Conservation (phyloP, 2,888 invertebrate genomes). For the Tenthredo scrophulariae region DNA sequence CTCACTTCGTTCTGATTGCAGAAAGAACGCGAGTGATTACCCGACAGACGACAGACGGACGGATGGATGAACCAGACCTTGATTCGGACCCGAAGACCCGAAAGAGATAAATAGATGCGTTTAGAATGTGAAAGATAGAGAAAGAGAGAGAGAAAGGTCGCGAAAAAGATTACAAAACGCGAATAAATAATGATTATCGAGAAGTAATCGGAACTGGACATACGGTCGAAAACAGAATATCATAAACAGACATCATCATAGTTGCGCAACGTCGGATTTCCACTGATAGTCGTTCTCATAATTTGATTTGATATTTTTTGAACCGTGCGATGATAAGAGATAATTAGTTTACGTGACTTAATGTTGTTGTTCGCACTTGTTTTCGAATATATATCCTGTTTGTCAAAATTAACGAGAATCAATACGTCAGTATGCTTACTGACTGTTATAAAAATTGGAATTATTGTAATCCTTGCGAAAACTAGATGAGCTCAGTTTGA, state of each 20-base stretch:
- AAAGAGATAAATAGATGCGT: not conserved
- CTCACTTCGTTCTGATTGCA: conserved; percentile 32
- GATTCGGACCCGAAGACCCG: conserved; percentile 25
- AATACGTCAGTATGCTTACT: too few species aligned
- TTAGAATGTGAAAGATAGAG: not conserved
- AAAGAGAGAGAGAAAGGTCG: conserved; percentile 32
- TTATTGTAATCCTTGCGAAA: too few species aligned
- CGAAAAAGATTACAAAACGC: not conserved
- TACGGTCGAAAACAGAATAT: not conserved
- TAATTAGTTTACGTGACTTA: too few species aligned
- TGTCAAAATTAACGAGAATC: too few species aligned
- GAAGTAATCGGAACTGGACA: not conserved
- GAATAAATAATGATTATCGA: conserved; percentile 12
- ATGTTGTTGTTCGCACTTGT: too few species aligned
- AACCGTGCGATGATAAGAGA: too few species aligned
- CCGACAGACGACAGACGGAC: conserved; percentile 31
- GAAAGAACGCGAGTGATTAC: conserved; percentile 27
- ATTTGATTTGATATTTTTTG: too few species aligned
- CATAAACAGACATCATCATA: not conserved
- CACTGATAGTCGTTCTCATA: not conserved
- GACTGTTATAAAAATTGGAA: too few species aligned
- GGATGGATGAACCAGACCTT: conserved; percentile 41
- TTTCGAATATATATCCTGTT: too few species aligned
- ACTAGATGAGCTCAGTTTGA: too few species aligned
- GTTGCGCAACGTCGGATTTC: not conserved